phyloP scores from a whole-genome alignment of 2,113 vertebrate species.

The Casuarius casuarius region DNA sequence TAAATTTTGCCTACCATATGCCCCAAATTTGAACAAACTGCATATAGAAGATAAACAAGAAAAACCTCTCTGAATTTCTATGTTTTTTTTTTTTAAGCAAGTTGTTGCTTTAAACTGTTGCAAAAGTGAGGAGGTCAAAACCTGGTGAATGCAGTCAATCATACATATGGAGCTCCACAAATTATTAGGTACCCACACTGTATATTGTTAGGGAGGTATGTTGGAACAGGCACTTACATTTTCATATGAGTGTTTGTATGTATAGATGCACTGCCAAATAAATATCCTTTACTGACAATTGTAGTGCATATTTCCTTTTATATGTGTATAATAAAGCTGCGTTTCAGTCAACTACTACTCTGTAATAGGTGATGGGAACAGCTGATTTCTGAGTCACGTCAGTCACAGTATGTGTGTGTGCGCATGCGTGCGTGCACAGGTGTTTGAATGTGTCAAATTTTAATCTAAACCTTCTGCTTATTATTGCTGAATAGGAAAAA shows the following conservation, averaged over 20 bases:
- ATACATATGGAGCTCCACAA: not conserved
- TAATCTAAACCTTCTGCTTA: not conserved
- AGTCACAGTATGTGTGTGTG: too few species aligned
- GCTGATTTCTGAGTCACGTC: not conserved
- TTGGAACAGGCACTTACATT: not conserved
- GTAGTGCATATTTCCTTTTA: not conserved
- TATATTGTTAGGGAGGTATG: too few species aligned
- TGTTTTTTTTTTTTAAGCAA: not conserved
- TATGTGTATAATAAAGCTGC: not conserved
- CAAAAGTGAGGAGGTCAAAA: not conserved
- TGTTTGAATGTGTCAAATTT: not conserved
- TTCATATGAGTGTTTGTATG: not conserved
- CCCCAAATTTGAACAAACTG: not conserved
- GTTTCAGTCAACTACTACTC: not conserved
- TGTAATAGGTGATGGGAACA: not conserved
- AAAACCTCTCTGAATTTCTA: not conserved
- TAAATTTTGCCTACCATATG: not conserved
- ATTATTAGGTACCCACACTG: not conserved
- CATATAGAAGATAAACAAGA: not conserved
- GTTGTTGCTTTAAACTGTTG: not conserved
- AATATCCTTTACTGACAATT: not conserved
- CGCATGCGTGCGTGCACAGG: too few species aligned
- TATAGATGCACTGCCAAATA: fast-evolving
- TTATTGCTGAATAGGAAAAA: not conserved
- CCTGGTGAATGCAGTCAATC: not conserved